Conservation (phyloP, 2,113 vertebrate genomes). For the Lynx canadensis region DNA sequence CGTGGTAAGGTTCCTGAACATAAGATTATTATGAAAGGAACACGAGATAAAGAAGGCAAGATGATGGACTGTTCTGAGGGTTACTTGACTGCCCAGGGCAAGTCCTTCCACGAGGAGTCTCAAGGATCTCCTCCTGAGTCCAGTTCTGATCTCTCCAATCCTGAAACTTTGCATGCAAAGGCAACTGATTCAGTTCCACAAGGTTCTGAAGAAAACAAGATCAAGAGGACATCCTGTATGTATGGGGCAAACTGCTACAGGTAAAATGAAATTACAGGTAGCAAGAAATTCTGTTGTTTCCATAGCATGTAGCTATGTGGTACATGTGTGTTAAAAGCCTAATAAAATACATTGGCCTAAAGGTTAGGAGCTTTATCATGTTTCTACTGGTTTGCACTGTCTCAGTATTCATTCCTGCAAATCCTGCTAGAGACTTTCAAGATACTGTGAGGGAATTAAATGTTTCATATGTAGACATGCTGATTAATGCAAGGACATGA, state of each 20-base stretch:
- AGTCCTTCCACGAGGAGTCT: constrained; percentile 43
- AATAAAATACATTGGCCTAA: background rate
- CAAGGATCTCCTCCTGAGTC: constrained; percentile 65
- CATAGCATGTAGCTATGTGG: background rate
- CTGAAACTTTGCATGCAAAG: constrained; percentile 67
- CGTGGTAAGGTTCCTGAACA: constrained; percentile 53
- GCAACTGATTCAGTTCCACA: constrained; percentile 61
- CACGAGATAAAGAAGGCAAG: constrained; percentile 54
- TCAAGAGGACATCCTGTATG: constrained; percentile 84
- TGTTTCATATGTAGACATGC: constrained; percentile 54
- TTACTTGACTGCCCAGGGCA: background rate
- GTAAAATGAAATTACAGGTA: constrained; percentile 80
- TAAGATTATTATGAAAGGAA: constrained; percentile 26
- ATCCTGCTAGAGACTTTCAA: constrained; percentile 43
- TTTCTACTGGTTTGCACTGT: background rate
- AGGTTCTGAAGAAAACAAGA: constrained; percentile 71
- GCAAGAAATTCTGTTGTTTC: background rate
- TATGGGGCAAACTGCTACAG: constrained; percentile 89
- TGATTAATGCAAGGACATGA: constrained; percentile 56
- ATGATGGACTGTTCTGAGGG: constrained; percentile 61
- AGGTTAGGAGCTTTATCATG: background rate
- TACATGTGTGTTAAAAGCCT: background rate
- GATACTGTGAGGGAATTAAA: constrained; percentile 8
- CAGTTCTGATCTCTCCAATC: constrained; percentile 13
- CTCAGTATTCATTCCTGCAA: background rate